Evolutionary conservation across 2,797 vertebrate species (phyloP), one percentile per base, ranked within the genome.

Genomic region (Lycodopsis pacificus): DNA sequence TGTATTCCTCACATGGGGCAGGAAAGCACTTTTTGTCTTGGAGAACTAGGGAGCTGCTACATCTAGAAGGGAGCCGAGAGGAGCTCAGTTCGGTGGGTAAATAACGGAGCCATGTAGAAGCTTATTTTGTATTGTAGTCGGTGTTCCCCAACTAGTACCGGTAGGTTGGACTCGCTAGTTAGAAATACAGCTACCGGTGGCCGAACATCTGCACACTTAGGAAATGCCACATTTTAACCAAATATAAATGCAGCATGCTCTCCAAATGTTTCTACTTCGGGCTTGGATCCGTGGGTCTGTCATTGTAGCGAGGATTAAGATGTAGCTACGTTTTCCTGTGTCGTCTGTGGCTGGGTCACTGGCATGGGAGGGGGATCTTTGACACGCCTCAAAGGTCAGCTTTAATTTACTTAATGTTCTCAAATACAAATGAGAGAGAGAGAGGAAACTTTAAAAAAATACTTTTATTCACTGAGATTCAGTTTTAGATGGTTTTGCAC

Each of bases 401-500:
- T 72, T 88, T 87, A 77, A 76, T 51, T 88, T 73, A 32, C 22
- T 74, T 22, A 67, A 73, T 27, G 72, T 89, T 85, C 67, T 85
- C 70, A 76, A 82, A 76, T 64, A 53, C 8, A 19, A 65, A 73
- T 36, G 85, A 84, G 86, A 80, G 81, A 79, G 83, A 32, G 32
- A 84, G 85, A 79, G 34, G 19, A 22, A 12, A 40, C 12, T 25
- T 25, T 30, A 20, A 65, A n/a, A 15, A 76, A 54, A 65, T 58
- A 34, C 57, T 80, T 86, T 85, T 74, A 80, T 85, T 82, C 53
- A 77, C 66, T 59, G 76, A 79, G 82, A 81, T 85, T 92, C 2
- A 66, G 86, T 89, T 89, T 80, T 78, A 9, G 58, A 89, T 83
- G 86, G 89, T 94, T 94, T 94, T 94, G 92, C 93, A 94, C 92